A percentile compares a stretch with the other conserved stretches of the same genome.
phyloP scores from a whole-genome alignment of 1,140 invertebrate genomes.

The Teleogryllus occipitalis region DNA sequence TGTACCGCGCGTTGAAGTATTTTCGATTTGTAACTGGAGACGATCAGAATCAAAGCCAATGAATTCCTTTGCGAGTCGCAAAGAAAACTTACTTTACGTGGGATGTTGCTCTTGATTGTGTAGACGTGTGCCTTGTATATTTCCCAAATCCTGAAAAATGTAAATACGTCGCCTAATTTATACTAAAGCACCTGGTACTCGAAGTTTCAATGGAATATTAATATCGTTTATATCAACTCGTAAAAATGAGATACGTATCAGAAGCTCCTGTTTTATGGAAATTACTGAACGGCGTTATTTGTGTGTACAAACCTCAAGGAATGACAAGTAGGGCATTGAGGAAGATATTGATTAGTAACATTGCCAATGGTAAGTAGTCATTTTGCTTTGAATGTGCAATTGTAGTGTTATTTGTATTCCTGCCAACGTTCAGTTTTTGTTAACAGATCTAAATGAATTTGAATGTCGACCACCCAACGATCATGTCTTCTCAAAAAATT shows the following conservation, averaged over 20 bases:
- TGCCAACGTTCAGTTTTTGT: neutral
- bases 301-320: neutral
- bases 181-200: too few species aligned
- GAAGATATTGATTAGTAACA: neutral
- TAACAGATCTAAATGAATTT: constrained; percentile 63
- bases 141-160: too few species aligned
- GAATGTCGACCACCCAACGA: constrained; percentile 47
- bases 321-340: neutral
- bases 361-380: neutral
- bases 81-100: too few species aligned
- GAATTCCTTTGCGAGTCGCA: too few species aligned
- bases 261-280: neutral
- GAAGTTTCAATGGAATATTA: too few species aligned
- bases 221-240: too few species aligned
- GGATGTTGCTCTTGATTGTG: too few species aligned
- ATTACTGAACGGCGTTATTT: neutral
- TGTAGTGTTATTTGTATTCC: neutral
- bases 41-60: too few species aligned
- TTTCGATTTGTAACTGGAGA: too few species aligned
- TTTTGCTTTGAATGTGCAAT: neutral
- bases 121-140: too few species aligned
- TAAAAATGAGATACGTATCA: neutral
- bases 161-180: too few species aligned
- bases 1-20: too few species aligned
- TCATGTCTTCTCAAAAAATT: constrained; percentile 48